These are phyloP conservation scores for Tiliacea citrago DNA, from an alignment of 2,888 invertebrate species.

Conservation along the genomic window DNA sequence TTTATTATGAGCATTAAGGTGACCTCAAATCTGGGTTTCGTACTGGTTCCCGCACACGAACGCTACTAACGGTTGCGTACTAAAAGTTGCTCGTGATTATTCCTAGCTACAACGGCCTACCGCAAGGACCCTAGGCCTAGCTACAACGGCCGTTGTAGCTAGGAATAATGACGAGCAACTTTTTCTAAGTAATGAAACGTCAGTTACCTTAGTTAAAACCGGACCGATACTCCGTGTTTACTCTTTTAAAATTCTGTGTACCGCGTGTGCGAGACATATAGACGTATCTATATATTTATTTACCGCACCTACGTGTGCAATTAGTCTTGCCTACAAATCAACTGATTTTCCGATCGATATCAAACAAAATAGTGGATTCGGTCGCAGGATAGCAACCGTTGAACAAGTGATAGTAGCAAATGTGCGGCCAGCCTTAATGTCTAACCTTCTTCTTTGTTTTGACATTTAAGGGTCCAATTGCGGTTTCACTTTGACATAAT, in stretches of 20 bases:
- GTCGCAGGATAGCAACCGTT: no score
- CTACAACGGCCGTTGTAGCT: no score
- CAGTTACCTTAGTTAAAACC: no score
- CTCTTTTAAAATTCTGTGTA: background rate
- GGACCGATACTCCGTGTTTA: background rate
- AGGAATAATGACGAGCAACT: no score
- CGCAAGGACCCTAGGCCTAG: no score
- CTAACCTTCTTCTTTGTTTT: slow-evolving; percentile 26
- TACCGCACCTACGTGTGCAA: background rate
- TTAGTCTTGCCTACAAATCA: background rate
- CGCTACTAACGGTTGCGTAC: no score
- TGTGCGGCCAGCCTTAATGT: slow-evolving; percentile 2
- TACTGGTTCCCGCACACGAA: background rate
- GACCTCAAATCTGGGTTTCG: background rate
- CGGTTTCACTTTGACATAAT: slow-evolving; percentile 40
- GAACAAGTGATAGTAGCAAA: background rate
- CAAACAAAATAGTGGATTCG: background rate
- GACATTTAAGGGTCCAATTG: slow-evolving; percentile 40
- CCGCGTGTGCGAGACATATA: no score
- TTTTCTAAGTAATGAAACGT: no score
- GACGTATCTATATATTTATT: no score
- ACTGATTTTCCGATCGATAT: background rate
- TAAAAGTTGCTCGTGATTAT: background rate
- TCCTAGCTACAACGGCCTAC: no score
- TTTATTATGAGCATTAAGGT: slow-evolving; percentile 24